These are phyloP conservation scores for Ligdia adustata DNA, from an alignment of 2,888 invertebrate species.

Conservation along the genomic window DNA sequence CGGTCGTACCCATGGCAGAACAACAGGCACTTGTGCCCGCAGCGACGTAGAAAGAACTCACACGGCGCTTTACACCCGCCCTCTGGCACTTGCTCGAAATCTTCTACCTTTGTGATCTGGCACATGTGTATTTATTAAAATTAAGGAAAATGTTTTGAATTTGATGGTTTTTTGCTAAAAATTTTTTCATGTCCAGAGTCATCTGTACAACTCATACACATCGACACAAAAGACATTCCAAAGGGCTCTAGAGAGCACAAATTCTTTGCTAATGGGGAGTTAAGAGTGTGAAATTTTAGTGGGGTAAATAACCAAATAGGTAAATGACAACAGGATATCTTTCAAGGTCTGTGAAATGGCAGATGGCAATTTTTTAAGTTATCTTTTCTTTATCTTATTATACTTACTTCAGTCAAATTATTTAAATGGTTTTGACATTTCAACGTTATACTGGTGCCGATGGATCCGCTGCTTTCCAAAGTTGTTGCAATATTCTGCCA, in stretches of 20 bases:
- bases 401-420: slow-evolving; percentile 63
- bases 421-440: slow-evolving; percentile 79
- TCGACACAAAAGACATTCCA: neutral
- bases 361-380: too few species aligned
- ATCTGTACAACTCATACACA: too few species aligned
- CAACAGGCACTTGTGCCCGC: slow-evolving; percentile 85
- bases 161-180: too few species aligned
- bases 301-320: too few species aligned
- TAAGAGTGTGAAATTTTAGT: too few species aligned
- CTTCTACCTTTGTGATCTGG: slow-evolving; percentile 55
- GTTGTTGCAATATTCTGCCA: slow-evolving; percentile 82
- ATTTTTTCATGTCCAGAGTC: too few species aligned
- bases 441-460: slow-evolving; percentile 71
- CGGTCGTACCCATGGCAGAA: slow-evolving; percentile 85
- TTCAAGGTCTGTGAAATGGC: too few species aligned
- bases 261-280: too few species aligned
- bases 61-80: slow-evolving; percentile 86
- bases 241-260: neutral
- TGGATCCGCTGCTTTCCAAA: slow-evolving; percentile 64
- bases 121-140: too few species aligned
- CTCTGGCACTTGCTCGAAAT: slow-evolving; percentile 79
- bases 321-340: too few species aligned
- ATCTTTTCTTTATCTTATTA: too few species aligned
- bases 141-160: too few species aligned
- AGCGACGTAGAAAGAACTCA: slow-evolving; percentile 65